Evolutionary conservation across 2,888 invertebrate species (phyloP).

Genomic region (Diarsia brunnea): DNA sequence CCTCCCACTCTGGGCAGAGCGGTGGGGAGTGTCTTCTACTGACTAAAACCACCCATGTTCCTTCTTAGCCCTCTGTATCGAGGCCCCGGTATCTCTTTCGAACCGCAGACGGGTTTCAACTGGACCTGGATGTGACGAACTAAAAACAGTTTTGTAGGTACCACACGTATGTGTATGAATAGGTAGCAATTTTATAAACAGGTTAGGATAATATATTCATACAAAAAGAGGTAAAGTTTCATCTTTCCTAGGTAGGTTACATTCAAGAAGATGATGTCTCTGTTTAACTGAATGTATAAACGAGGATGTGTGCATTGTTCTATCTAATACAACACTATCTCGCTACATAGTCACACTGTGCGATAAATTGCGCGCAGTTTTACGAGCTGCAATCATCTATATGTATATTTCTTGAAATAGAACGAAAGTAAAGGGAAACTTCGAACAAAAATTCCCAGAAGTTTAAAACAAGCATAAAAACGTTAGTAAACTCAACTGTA

Average conservation of each 20-base stretch:
- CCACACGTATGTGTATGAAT: too few species aligned
- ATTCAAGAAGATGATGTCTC: not conserved
- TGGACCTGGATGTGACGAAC: too few species aligned
- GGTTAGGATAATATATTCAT: too few species aligned
- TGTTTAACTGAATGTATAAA: not conserved
- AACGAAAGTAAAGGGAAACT: not conserved
- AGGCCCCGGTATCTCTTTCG: too few species aligned
- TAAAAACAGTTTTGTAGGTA: too few species aligned
- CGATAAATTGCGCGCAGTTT: not conserved
- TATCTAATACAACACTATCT: not conserved
- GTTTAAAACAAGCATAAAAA: conserved; percentile 9
- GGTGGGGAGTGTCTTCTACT: too few species aligned
- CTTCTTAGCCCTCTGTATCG: too few species aligned
- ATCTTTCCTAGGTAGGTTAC: not conserved
- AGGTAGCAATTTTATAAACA: too few species aligned
- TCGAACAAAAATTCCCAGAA: not conserved
- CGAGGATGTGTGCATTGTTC: not conserved
- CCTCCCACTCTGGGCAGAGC: too few species aligned
- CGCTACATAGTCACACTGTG: not conserved
- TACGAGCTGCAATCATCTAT: not conserved
- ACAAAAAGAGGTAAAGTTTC: too few species aligned
- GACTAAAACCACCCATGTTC: too few species aligned
- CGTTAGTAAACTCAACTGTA: conserved; percentile 20
- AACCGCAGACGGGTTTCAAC: too few species aligned
- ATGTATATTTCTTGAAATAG: conserved; percentile 5